A percentile compares a stretch with the other conserved stretches of the same genome.
Evolutionary conservation across 2,113 vertebrate species (phyloP).

Genomic region (human): DNA sequence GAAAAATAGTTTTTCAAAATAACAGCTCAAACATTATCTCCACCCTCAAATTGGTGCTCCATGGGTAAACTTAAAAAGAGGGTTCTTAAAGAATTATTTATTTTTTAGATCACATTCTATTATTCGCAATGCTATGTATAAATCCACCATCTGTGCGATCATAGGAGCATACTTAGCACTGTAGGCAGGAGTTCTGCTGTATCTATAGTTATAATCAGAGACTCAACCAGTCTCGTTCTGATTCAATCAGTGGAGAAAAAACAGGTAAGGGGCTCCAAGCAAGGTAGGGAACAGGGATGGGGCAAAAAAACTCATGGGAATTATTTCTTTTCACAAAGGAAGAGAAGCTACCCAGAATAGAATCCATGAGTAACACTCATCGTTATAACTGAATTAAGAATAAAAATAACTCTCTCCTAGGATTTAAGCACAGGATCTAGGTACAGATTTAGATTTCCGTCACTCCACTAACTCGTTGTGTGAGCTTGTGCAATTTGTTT

Average conservation of each 20-base stretch:
- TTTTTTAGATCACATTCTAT: not conserved
- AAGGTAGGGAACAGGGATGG: not conserved
- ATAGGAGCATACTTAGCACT: not conserved
- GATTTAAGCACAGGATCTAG: too few relatives aligned
- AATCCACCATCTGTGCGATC: not conserved
- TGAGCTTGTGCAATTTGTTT: not conserved
- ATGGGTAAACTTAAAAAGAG: not conserved
- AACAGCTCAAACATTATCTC: not conserved
- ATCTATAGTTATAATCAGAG: not conserved
- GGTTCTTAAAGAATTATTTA: not conserved
- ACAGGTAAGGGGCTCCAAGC: not conserved
- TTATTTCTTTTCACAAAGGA: not conserved
- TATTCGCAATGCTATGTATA: not conserved
- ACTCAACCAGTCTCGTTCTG: not conserved
- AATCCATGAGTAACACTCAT: not conserved
- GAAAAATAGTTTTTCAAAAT: not conserved
- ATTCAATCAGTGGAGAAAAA: not conserved
- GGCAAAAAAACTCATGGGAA: not conserved
- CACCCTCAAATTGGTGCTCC: not conserved
- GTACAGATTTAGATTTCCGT: not conserved
- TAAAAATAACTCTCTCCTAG: not conserved
- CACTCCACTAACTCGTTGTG: not conserved
- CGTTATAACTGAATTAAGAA: not conserved
- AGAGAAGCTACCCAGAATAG: not conserved
- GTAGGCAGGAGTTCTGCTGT: not conserved